phyloP scores from a whole-genome alignment of 30 jellyfish, hydroid and myxozoan genomes.

The Aurelia aurita region DNA sequence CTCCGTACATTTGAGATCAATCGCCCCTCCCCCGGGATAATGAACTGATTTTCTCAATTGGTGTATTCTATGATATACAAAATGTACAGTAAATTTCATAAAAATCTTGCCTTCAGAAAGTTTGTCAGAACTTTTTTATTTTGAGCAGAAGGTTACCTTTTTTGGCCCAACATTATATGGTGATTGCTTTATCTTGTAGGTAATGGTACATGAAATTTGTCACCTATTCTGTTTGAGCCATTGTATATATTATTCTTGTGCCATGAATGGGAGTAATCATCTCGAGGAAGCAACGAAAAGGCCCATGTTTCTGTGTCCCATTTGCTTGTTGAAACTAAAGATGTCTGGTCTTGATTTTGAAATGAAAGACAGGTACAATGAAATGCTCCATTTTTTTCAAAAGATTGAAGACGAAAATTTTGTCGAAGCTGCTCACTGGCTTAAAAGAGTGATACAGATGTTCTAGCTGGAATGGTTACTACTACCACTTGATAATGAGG shows the following conservation, averaged over 20 bases:
- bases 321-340: too few relatives aligned
- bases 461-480: neutral
- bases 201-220: slow-evolving; percentile 1
- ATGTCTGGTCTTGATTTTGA: neutral
- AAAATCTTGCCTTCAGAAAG: too few relatives aligned
- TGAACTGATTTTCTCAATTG: too few relatives aligned
- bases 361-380: neutral
- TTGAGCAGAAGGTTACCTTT: too few relatives aligned
- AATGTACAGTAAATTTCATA: too few relatives aligned
- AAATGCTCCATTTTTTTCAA: neutral
- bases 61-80: too few relatives aligned
- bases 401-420: neutral
- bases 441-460: neutral
- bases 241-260: slow-evolving; percentile 8
- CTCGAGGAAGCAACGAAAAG: slow-evolving; percentile 2
- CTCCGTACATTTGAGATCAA: too few relatives aligned
- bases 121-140: too few relatives aligned
- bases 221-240: neutral
- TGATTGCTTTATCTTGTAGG: neutral
- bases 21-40: too few relatives aligned
- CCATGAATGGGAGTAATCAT: slow-evolving; percentile 16
- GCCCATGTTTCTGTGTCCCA: slow-evolving; percentile 4
- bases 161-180: too few relatives aligned
- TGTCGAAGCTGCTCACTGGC: neutral
- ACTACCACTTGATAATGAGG: too few relatives aligned